phyloP scores from a whole-genome alignment of 2,113 vertebrate species.

The Hiodon alosoides region DNA sequence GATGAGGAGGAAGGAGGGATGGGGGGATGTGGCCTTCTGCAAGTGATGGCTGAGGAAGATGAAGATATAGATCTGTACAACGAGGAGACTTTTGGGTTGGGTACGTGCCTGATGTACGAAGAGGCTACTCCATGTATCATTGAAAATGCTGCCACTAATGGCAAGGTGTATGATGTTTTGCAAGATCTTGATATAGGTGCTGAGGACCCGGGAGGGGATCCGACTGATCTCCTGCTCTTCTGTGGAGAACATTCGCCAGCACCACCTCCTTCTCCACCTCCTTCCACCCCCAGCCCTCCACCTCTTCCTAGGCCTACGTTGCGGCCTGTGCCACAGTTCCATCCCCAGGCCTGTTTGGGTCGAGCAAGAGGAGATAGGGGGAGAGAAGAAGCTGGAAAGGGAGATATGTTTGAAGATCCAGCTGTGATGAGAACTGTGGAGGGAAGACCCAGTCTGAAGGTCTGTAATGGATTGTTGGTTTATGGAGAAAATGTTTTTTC shows the following conservation, averaged over 20 bases:
- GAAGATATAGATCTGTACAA: slow-evolving; percentile 78
- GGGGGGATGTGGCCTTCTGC: slow-evolving; percentile 63
- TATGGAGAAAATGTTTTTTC: not conserved
- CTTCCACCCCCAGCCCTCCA: slow-evolving; percentile 22
- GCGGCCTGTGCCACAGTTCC: not conserved
- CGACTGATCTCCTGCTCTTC: slow-evolving; percentile 31
- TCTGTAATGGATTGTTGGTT: slow-evolving; percentile 23
- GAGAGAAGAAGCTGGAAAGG: slow-evolving; percentile 42
- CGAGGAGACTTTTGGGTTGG: slow-evolving; percentile 78
- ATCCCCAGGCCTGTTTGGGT: slow-evolving; percentile 16
- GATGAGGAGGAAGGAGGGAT: slow-evolving; percentile 42
- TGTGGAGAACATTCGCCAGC: slow-evolving; percentile 37
- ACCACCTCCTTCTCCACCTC: not conserved
- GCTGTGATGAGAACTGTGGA: slow-evolving; percentile 74
- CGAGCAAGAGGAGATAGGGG: slow-evolving; percentile 24
- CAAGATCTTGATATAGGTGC: slow-evolving; percentile 43
- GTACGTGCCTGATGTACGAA: slow-evolving; percentile 35
- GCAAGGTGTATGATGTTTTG: not conserved
- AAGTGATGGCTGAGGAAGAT: slow-evolving; percentile 78
- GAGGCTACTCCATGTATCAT: not conserved
- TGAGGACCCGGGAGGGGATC: slow-evolving; percentile 25
- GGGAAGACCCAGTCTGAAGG: slow-evolving; percentile 69
- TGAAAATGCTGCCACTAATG: not conserved
- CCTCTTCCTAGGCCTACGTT: slow-evolving; percentile 34
- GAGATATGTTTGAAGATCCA: slow-evolving; percentile 70